phyloP scores from a whole-genome alignment of 2,797 vertebrate species.

The Hydrocynus forskahlii region DNA sequence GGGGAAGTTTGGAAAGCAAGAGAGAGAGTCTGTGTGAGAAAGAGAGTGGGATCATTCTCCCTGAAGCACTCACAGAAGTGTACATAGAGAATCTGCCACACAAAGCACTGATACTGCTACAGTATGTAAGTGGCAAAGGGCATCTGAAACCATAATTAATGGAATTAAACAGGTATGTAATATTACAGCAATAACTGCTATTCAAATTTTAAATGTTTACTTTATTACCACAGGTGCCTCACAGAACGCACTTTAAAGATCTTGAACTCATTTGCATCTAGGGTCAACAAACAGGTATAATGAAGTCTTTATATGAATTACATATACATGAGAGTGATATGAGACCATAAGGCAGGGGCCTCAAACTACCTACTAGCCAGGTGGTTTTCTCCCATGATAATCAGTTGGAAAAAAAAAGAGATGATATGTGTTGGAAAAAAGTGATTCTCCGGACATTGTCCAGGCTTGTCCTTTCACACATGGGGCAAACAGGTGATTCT shows the following conservation, averaged over 20 bases:
- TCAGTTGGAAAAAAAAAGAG: not conserved
- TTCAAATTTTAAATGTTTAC: not conserved
- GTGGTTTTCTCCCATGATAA: no score
- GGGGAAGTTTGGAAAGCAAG: constrained; percentile 6
- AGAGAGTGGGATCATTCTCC: not conserved
- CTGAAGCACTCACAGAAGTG: not conserved
- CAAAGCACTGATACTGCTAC: not conserved
- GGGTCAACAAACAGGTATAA: not conserved
- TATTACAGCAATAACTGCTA: not conserved
- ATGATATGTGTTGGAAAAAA: not conserved
- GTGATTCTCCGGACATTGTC: no score
- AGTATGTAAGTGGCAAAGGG: not conserved
- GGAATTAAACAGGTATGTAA: not conserved
- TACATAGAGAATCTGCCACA: not conserved
- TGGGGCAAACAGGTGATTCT: no score
- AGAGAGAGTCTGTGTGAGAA: not conserved
- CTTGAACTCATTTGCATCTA: not conserved
- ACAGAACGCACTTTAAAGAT: not conserved
- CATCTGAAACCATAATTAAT: not conserved
- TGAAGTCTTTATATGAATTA: not conserved
- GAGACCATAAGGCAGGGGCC: not conserved
- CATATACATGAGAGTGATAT: not conserved
- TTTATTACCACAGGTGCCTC: not conserved
- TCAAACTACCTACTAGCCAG: no score
- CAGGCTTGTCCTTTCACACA: no score